Conservation (phyloP, 2,888 invertebrate genomes). For the Scaptomyza cyrtandrae region DNA sequence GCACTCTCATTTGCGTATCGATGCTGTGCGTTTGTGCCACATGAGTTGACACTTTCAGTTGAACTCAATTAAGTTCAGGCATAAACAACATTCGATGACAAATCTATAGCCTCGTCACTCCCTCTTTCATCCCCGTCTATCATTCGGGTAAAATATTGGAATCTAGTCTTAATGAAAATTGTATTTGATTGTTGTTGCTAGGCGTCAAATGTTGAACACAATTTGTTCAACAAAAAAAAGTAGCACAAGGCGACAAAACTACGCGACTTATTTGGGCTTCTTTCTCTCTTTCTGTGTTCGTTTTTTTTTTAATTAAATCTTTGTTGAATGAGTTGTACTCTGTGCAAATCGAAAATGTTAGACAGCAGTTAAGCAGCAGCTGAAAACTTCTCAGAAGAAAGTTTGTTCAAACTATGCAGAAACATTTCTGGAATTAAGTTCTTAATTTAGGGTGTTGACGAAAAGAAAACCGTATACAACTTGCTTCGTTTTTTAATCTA, state of each 20-base stretch:
- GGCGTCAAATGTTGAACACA: conserved; percentile 59
- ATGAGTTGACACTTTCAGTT: conserved; percentile 82
- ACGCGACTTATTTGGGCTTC: conserved; percentile 44
- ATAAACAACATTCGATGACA: conserved; percentile 73
- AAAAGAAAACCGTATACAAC: background rate
- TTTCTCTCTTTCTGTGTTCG: background rate
- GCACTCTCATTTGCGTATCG: conserved; percentile 48
- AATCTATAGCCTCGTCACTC: conserved; percentile 52
- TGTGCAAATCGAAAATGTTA: background rate
- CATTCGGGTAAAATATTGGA: conserved; percentile 29
- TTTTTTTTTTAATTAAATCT: conserved; percentile 21
- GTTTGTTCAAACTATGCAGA: background rate
- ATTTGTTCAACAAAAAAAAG: conserved; percentile 43
- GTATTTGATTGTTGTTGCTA: conserved; percentile 71
- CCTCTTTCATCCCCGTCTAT: background rate
- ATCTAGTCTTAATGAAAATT: conserved; percentile 67
- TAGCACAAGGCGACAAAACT: conserved; percentile 45
- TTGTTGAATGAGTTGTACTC: background rate
- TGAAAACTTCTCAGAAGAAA: background rate
- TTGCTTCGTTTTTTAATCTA: background rate
- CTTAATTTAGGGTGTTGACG: background rate
- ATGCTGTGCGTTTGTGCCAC: conserved; percentile 48
- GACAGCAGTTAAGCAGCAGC: conserved; percentile 6
- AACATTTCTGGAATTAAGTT: conserved; percentile 1
- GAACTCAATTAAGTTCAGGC: conserved; percentile 80